These are phyloP conservation scores for Rhea americana DNA, from an alignment of 2,113 vertebrate species.

Conservation along the genomic window DNA sequence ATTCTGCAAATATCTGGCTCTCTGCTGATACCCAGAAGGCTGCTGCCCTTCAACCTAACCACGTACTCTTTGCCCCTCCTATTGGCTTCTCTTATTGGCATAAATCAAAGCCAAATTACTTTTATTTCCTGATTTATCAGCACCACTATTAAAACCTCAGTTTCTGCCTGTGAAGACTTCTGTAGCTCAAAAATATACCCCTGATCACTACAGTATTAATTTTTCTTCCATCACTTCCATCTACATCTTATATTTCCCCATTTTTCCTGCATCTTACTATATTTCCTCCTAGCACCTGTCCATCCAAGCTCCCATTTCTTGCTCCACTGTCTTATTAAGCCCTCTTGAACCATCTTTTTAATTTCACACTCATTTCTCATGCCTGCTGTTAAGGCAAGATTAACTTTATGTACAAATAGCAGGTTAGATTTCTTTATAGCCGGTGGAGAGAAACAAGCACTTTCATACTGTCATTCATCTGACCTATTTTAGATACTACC, in stretches of 20 bases:
- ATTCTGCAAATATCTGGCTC: neutral
- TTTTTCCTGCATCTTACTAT: neutral
- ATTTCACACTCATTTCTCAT: neutral
- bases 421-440: neutral
- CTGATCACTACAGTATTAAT: neutral
- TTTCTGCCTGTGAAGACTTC: neutral
- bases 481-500: neutral
- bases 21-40: neutral
- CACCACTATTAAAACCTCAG: neutral
- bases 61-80: neutral
- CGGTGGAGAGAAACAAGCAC: neutral
- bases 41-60: neutral
- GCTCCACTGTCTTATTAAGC: neutral
- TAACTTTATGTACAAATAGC: neutral
- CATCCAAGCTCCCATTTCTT: neutral
- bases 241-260: neutral
- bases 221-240: neutral
- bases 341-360: neutral
- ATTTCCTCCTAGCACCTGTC: neutral
- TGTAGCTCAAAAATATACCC: neutral
- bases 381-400: neutral
- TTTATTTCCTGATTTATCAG: neutral
- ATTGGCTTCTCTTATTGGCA: neutral
- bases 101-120: neutral
- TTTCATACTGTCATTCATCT: neutral